Evolutionary conservation across 2,888 invertebrate species (phyloP).

Genomic region (Luperina testacea): DNA sequence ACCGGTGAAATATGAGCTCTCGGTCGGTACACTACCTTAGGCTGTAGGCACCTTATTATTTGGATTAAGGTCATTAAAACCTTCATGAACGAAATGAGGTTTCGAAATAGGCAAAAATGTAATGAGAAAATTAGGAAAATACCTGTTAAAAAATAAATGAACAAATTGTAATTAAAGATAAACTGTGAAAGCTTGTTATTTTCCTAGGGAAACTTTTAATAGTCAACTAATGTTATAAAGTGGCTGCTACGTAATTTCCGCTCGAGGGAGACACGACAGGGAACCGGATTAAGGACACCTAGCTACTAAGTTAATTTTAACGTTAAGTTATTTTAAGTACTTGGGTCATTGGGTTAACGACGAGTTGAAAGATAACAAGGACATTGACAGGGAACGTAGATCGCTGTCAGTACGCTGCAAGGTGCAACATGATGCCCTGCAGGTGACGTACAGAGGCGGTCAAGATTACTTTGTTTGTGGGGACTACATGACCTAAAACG

Average conservation of each 20-base stretch:
- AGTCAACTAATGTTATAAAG: slow-evolving; percentile 32
- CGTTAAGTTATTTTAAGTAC: background rate
- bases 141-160: slow-evolving; percentile 10
- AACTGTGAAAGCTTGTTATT: slow-evolving; percentile 20
- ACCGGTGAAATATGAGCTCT: slow-evolving; percentile 1
- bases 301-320: slow-evolving; percentile 29
- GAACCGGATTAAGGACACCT: slow-evolving; percentile 37
- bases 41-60: background rate
- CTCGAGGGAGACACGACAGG: background rate
- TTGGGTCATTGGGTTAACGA: no score
- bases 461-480: background rate
- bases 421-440: no score
- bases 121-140: slow-evolving; percentile 31
- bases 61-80: slow-evolving; percentile 23
- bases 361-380: no score
- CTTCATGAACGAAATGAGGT: slow-evolving; percentile 19
- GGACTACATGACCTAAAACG: no score
- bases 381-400: no score
- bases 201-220: slow-evolving; percentile 9
- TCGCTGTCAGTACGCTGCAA: no score
- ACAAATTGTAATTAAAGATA: slow-evolving; percentile 30
- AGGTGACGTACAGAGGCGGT: no score
- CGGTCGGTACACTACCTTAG: background rate
- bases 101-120: slow-evolving; percentile 26
- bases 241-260: slow-evolving; percentile 42